Conservation (phyloP, 2,888 invertebrate species). For the Eretmocerus hayati region DNA sequence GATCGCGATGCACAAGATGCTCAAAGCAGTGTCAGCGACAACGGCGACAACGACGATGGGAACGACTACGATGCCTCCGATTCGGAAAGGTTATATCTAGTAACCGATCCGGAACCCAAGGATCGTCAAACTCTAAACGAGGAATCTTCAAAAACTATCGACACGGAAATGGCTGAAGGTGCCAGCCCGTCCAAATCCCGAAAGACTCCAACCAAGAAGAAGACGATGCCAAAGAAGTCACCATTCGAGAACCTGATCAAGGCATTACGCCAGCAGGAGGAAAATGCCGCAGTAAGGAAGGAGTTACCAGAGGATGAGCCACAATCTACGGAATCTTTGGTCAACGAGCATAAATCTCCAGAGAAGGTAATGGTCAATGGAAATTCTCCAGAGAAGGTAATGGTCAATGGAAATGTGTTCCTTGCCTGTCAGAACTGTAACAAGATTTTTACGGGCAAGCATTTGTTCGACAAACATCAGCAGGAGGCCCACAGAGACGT, state of each 20-base stretch:
- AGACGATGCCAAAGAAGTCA: neutral
- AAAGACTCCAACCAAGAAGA: neutral
- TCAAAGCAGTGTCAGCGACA: no score
- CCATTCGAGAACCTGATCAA: neutral
- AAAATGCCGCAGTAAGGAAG: neutral
- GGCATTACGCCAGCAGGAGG: neutral
- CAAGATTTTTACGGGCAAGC: conserved; percentile 9
- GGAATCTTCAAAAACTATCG: neutral
- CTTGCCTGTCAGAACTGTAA: conserved; percentile 2
- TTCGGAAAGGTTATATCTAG: neutral
- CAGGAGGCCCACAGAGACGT: neutral
- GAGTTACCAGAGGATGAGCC: no score
- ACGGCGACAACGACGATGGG: neutral
- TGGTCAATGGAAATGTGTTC: conserved; percentile 9
- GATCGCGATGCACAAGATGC: neutral
- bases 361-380: conserved; percentile 6
- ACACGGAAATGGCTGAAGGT: neutral
- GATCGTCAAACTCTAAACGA: neutral
- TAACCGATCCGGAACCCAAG: neutral
- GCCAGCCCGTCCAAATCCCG: neutral
- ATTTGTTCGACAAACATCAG: neutral
- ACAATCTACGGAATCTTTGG: neutral
- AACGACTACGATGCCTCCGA: no score
- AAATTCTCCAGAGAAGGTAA: neutral
- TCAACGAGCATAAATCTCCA: neutral